Evolutionary conservation across 2,888 invertebrate species (phyloP), one percentile per base, ranked within the genome.

Genomic region (Xylophagus ater): DNA sequence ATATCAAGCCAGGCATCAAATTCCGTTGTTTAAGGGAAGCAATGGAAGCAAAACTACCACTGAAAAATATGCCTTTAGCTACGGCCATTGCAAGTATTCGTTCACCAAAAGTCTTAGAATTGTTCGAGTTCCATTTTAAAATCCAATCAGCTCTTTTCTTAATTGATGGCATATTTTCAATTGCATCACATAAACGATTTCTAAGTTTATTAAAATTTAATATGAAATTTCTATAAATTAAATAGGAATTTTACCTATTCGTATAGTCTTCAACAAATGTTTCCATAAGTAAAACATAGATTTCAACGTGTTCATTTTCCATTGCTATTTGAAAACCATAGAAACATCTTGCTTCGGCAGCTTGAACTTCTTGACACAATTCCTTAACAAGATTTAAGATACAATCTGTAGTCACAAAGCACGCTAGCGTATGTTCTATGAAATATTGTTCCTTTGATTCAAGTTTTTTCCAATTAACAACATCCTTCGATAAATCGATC

Each of bases 311-410:
- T 5, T 99, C 87, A 71, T 99, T 99, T 66, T 99, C 98, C 74
- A 98, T 98, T 5, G 97, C 94, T 43, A 97, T 88, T 69, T 99
- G 98, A 62, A 97, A 98, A 6, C 98, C 97, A 65, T 99, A 99
- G 65, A 98, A 98, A 62, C 85, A 98, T 29, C 97, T 74, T 0
- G 98, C 98, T 64, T 98, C 98, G 0, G 97, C 86, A 5, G 92
- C 69, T 65, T 96, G 92, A 3, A 99, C 96, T 66, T 97, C 97
- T 54, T 96, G 90, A 33, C 89, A 88, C 64, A 98, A 98, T 31
- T 96, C 73, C 60, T 98, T 97, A 2, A 97, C 94, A 28, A 98
- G 70, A 65, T 98, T 98, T 0, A 98, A 98, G 57, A 98, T 98
- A 17, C 98, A 98, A 70, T 98, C 98, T 13, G 97, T 97, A 2